Evolutionary conservation across 2,113 vertebrate species (phyloP).

Genomic region (Zosterops borbonicus): DNA sequence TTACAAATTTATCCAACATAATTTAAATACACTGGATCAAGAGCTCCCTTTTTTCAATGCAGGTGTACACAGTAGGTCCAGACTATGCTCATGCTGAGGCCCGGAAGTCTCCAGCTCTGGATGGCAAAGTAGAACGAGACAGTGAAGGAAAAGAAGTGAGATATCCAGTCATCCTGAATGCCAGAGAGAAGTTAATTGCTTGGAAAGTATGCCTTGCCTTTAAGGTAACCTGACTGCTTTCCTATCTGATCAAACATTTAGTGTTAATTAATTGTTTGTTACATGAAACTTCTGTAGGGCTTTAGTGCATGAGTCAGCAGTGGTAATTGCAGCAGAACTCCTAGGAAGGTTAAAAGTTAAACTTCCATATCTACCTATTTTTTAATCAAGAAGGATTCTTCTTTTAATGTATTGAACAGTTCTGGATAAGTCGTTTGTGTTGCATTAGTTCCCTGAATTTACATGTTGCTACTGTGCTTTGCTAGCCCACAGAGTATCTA

Average conservation of each 20-base stretch:
- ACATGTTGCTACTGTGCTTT: background rate
- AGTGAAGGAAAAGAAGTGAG: conserved; percentile 92
- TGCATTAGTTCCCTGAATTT: background rate
- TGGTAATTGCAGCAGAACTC: background rate
- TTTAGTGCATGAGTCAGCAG: background rate
- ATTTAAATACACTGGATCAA: background rate
- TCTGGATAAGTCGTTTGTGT: background rate
- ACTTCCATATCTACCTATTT: background rate
- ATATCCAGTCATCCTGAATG: conserved; percentile 89
- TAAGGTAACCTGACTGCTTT: conserved; percentile 77
- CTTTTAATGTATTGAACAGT: background rate
- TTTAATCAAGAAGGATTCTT: background rate
- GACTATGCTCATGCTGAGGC: conserved; percentile 92
- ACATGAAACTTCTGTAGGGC: background rate
- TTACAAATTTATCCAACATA: background rate
- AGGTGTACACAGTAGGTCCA: conserved; percentile 91
- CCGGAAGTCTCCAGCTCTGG: conserved; percentile 88
- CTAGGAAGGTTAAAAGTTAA: background rate
- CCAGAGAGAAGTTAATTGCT: conserved; percentile 89
- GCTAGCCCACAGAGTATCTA: background rate
- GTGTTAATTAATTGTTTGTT: conserved; percentile 8
- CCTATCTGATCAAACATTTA: background rate
- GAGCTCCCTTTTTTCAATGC: background rate
- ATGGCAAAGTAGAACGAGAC: conserved; percentile 89
- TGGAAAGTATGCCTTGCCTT: conserved; percentile 93